phyloP scores from a whole-genome alignment of 2,797 vertebrate species.

The Taenioides sp. region DNA sequence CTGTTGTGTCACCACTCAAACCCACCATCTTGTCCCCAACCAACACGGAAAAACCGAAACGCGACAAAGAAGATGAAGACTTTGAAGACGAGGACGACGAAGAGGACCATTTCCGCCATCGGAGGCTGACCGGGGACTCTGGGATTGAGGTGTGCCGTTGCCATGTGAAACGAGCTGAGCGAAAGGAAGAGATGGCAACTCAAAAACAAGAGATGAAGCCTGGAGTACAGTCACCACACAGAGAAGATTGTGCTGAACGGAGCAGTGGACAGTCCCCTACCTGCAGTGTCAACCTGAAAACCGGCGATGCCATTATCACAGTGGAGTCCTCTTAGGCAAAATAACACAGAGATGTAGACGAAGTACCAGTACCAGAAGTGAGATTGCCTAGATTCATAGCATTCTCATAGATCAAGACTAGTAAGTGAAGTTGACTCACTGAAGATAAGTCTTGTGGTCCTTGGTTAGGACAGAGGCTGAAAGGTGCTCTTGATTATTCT shows the following conservation, averaged over 20 bases:
- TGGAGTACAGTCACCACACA: constrained; percentile 43
- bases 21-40: constrained; percentile 67
- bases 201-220: constrained; percentile 47
- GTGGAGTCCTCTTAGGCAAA: constrained; percentile 63
- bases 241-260: constrained; percentile 31
- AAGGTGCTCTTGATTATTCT: constrained; percentile 20
- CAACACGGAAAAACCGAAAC: constrained; percentile 45
- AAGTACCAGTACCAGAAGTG: constrained; percentile 4
- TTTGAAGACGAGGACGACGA: constrained; percentile 65
- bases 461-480: constrained; percentile 5
- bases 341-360: constrained; percentile 12
- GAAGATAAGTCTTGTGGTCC: constrained; percentile 50
- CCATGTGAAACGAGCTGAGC: constrained; percentile 73
- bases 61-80: constrained; percentile 51
- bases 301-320: constrained; percentile 53
- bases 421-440: constrained; percentile 49
- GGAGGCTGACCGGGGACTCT: constrained; percentile 86
- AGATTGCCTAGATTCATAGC: constrained; percentile 16
- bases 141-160: constrained; percentile 89
- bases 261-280: constrained; percentile 24
- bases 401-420: constrained; percentile 33
- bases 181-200: constrained; percentile 40
- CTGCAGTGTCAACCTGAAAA: constrained; percentile 35
- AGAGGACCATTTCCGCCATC: constrained; percentile 78
- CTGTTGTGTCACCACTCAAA: constrained; percentile 44